Evolutionary conservation across 2,113 vertebrate species (phyloP).

Genomic region (Trochalopteron elliotii): DNA sequence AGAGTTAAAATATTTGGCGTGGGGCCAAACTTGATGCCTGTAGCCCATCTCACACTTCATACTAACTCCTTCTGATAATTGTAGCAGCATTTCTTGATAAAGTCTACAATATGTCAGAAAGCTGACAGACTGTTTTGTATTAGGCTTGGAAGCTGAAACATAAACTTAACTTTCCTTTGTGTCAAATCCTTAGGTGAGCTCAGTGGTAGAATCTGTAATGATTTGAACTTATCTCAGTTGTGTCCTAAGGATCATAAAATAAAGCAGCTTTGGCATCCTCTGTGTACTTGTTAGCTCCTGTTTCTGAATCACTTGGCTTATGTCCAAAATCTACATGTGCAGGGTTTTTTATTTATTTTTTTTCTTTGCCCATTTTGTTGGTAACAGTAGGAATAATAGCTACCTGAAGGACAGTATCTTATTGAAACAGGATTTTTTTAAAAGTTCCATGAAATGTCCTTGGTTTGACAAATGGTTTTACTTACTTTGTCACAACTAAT

Average conservation of each 20-base stretch:
- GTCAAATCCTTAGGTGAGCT: not conserved
- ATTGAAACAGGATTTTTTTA: not conserved
- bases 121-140: not conserved
- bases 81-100: slow-evolving; percentile 8
- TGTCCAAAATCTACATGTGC: not conserved
- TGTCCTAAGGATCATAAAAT: not conserved
- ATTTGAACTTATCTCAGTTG: not conserved
- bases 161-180: not conserved
- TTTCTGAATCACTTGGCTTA: not conserved
- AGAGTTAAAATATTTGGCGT: not conserved
- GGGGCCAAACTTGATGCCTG: not conserved
- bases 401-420: not conserved
- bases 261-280: not conserved
- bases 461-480: not conserved
- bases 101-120: not conserved
- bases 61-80: not conserved
- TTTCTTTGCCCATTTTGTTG: not conserved
- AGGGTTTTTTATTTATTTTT: not conserved
- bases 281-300: not conserved
- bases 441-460: not conserved
- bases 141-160: not conserved
- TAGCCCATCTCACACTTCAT: not conserved
- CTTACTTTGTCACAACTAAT: not conserved
- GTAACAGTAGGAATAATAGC: not conserved
- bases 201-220: not conserved